These are phyloP conservation scores for Siniperca knerii DNA, from an alignment of 2,113 vertebrate genomes.

Conservation along the genomic window DNA sequence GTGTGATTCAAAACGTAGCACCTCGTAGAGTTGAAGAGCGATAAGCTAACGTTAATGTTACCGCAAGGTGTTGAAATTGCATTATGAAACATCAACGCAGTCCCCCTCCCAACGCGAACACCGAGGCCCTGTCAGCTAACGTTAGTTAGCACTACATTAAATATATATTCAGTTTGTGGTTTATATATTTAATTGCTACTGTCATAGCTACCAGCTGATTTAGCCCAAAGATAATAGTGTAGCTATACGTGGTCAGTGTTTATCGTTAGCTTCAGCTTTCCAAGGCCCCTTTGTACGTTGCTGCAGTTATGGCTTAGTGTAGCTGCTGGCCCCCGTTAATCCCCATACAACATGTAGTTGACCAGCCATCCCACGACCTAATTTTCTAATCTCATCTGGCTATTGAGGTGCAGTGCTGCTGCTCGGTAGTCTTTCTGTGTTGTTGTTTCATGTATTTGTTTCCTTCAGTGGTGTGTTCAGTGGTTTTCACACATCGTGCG, in stretches of 20 bases:
- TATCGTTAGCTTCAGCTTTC: conserved; percentile 15
- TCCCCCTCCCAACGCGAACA: conserved; percentile 73
- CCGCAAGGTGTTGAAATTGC: conserved; percentile 50
- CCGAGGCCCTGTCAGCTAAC: conserved; percentile 67
- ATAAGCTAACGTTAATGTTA: conserved; percentile 26
- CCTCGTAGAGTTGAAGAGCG: background rate
- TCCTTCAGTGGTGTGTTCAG: background rate
- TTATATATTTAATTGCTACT: background rate
- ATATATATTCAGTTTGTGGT: background rate
- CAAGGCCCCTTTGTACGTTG: conserved; percentile 46
- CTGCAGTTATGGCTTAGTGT: conserved; percentile 48
- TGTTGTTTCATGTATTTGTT: background rate
- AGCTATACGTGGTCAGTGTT: background rate
- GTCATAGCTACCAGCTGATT: background rate
- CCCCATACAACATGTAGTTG: conserved; percentile 76
- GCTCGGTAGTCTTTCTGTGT: background rate
- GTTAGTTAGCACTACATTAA: conserved; percentile 14
- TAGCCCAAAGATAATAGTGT: fast-evolving
- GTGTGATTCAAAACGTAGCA: background rate
- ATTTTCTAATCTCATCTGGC: conserved; percentile 82
- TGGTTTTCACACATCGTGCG: background rate
- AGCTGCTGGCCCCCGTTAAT: conserved; percentile 74
- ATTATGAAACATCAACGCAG: conserved; percentile 80
- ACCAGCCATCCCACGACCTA: conserved; percentile 81
- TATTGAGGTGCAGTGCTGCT: conserved; percentile 44